Base-by-base conservation (phyloP, 1,140 invertebrate species). In the Radopholus similis region DNA sequence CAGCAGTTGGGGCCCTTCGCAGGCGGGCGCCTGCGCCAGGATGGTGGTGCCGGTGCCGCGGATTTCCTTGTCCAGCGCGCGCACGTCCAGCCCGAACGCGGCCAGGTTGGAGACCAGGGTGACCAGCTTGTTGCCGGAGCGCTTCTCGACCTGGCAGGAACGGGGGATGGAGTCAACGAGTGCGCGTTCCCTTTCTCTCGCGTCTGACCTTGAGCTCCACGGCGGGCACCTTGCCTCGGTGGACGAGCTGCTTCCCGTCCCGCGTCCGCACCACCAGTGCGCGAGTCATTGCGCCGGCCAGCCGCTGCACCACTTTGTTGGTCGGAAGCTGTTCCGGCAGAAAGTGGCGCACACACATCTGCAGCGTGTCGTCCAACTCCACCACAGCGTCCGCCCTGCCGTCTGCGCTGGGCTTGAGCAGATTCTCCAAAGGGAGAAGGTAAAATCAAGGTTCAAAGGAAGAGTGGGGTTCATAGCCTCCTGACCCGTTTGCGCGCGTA, bases 1-100 rank as follows among this genome's bases (percentile, higher is more conserved):
- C 23, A 75, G 28, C 15, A 75, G 15, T 58, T 75, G 73, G 8
- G 75, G 75, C 13, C 73, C 73, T 28, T 78, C 71, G 56, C 73
- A 75, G n/a, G 60, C 59, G 4, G 71, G 72, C 40, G 57, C 73
- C n/a, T 28, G 21, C 35, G 38, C 30, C 15, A 44, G 66, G 1
- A 75, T 32, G 18, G 70, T 62, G 9, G 75, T 77, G 30, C 73
- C 75, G 13, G 73, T 75, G 21, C 73, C 73, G 37, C 66, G 38
- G 18, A 74, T 60, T 67, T 68, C 63, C 18, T 65, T 51, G 18
- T 34, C 44, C 15, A 75, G 34, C 44, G 38, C 54, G 38, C 64
- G 64, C 34, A 63, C 38, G 51, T 75, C 75, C 30, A 75, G 64
- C 18, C 73, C 76, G 51, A 77, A 75, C 5, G 44, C 2, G 18